Conservation (phyloP, 2,888 invertebrate species). For the Cantharis rufa region DNA sequence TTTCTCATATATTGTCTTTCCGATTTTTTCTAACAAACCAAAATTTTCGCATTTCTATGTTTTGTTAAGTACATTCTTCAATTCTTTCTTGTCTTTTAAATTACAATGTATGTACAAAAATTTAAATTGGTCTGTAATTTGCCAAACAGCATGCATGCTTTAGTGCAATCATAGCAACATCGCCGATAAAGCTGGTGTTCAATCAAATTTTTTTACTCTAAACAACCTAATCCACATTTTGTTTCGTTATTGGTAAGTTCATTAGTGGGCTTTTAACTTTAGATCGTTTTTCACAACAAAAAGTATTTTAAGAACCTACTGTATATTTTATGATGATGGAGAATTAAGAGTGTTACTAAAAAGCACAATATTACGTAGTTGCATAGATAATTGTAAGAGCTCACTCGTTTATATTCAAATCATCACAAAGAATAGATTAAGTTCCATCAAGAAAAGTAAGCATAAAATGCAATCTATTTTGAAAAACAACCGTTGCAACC, state of each 20-base stretch:
- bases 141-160: constrained; percentile 33
- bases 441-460: neutral
- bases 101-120: constrained; percentile 25
- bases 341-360: neutral
- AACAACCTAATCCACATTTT: constrained; percentile 23
- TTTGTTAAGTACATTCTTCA: constrained; percentile 13
- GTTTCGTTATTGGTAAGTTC: constrained; percentile 39
- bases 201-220: constrained; percentile 34
- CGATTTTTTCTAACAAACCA: constrained; percentile 11
- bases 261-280: constrained; percentile 43
- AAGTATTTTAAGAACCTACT: neutral
- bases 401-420: neutral
- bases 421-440: neutral
- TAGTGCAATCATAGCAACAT: constrained; percentile 37
- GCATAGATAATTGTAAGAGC: neutral
- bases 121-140: constrained; percentile 37
- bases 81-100: constrained; percentile 3
- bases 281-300: constrained; percentile 15
- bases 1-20: constrained; percentile 30
- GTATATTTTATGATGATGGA: neutral
- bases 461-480: neutral
- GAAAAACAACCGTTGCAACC: neutral
- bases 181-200: constrained; percentile 41
- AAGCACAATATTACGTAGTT: neutral
- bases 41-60: neutral